A percentile compares a stretch with the other conserved stretches of the same genome.
Evolutionary conservation across 35 echinoderm and acorn worm genomes (phyloP).

Genomic region (Lytechinus variegatus): DNA sequence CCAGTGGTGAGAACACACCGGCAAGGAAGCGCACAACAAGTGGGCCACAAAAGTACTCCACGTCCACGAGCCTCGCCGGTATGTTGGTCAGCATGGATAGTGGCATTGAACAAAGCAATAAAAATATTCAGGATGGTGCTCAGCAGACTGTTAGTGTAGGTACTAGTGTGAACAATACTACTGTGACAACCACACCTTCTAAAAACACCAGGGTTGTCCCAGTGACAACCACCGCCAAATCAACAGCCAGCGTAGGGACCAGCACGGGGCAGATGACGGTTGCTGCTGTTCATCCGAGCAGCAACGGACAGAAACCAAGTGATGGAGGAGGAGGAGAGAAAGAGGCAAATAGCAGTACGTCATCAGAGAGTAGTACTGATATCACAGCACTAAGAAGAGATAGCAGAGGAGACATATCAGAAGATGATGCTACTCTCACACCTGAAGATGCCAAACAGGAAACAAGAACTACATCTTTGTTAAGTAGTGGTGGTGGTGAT

Average conservation of each 20-base stretch:
- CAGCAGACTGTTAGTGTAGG: background rate
- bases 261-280: slow-evolving; percentile 39
- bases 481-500: slow-evolving; percentile 44
- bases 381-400: slow-evolving; percentile 61
- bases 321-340: slow-evolving; percentile 41
- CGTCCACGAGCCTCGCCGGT: slow-evolving; percentile 43
- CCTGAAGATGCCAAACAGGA: slow-evolving; percentile 10
- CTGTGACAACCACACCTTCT: background rate
- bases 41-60: slow-evolving; percentile 7
- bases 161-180: background rate
- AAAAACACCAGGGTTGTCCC: background rate
- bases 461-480: background rate
- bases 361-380: slow-evolving; percentile 72
- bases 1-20: slow-evolving; percentile 54
- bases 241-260: background rate
- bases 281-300: slow-evolving; percentile 25
- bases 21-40: slow-evolving; percentile 46
- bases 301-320: slow-evolving; percentile 23
- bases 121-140: slow-evolving; percentile 32
- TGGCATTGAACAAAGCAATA: slow-evolving; percentile 50
- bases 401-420: slow-evolving; percentile 55
- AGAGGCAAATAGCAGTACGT: slow-evolving; percentile 28
- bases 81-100: slow-evolving; percentile 54
- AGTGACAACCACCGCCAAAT: slow-evolving; percentile 14
- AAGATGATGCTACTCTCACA: slow-evolving; percentile 27